These are phyloP conservation scores for Megaceryle torquata DNA, from an alignment of 2,113 vertebrate species.

Conservation along the genomic window DNA sequence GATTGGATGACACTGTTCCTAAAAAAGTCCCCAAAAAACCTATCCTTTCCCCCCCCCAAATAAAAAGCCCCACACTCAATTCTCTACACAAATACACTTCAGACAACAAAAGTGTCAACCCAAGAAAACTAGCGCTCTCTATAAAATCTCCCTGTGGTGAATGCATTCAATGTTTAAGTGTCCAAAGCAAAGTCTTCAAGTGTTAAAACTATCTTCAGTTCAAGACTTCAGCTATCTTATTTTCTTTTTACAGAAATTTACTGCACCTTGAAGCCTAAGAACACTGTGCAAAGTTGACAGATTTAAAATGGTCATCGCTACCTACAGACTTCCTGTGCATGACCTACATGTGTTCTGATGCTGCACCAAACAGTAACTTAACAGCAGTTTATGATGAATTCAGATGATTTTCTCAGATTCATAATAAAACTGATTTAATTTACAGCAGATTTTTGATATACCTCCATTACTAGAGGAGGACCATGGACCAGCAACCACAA, in stretches of 20 bases:
- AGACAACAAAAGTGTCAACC: background rate
- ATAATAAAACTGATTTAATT: background rate
- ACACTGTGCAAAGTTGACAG: background rate
- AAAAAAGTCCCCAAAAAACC: background rate
- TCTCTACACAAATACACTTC: background rate
- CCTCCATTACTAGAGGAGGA: background rate
- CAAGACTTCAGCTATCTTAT: background rate
- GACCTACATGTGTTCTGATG: background rate
- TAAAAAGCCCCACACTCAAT: background rate
- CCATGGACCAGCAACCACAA: fast-evolving
- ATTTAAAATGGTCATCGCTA: background rate
- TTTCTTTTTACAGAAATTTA: background rate
- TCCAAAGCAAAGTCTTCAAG: background rate
- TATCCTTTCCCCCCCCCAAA: too few species aligned
- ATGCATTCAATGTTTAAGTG: background rate
- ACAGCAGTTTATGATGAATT: background rate
- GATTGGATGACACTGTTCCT: background rate
- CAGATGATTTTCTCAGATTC: background rate
- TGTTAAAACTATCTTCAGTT: background rate
- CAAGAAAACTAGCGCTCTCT: background rate
- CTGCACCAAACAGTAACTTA: background rate
- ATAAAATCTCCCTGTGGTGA: background rate
- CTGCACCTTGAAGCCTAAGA: background rate
- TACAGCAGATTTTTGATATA: background rate
- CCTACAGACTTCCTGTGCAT: background rate